These are phyloP conservation scores for Myiagra hebetior DNA, from an alignment of 2,113 vertebrate species.

Conservation along the genomic window DNA sequence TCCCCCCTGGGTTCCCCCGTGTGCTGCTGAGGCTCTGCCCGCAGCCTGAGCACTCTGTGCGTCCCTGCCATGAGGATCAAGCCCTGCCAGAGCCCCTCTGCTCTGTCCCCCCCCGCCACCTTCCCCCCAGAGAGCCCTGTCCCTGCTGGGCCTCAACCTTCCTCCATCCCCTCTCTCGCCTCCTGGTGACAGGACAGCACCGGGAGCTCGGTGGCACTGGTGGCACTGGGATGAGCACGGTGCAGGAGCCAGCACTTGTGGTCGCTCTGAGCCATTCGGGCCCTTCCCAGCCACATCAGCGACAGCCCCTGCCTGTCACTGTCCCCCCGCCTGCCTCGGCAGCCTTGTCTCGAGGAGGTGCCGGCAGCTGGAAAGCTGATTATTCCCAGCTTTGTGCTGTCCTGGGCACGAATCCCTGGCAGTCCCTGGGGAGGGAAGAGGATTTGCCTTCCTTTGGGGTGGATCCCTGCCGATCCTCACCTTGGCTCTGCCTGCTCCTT, in stretches of 20 bases:
- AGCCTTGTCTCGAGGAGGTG: not conserved
- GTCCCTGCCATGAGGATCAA: not conserved
- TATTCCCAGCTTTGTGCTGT: not conserved
- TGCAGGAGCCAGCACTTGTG: not conserved
- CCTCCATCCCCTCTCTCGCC: not conserved
- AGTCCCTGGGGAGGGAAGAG: not conserved
- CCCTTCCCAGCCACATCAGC: not conserved
- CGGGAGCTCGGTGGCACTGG: not conserved
- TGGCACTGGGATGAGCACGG: not conserved
- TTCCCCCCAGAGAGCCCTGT: not conserved
- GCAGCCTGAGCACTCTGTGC: not conserved
- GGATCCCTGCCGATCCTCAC: not conserved
- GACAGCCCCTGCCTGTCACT: not conserved
- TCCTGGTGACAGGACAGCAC: not conserved
- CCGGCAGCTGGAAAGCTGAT: not conserved
- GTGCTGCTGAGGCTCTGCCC: not conserved
- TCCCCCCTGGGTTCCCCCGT: not conserved
- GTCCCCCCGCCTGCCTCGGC: not conserved
- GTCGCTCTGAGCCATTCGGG: not conserved
- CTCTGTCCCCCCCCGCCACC: not conserved
- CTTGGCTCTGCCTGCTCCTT: not conserved
- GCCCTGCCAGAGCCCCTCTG: not conserved
- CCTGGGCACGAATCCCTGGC: not conserved
- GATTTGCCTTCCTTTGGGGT: rapidly evolving
- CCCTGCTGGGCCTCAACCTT: not conserved